These are phyloP conservation scores for Morus bassanus DNA, from an alignment of 2,797 vertebrate genomes.

Conservation along the genomic window DNA sequence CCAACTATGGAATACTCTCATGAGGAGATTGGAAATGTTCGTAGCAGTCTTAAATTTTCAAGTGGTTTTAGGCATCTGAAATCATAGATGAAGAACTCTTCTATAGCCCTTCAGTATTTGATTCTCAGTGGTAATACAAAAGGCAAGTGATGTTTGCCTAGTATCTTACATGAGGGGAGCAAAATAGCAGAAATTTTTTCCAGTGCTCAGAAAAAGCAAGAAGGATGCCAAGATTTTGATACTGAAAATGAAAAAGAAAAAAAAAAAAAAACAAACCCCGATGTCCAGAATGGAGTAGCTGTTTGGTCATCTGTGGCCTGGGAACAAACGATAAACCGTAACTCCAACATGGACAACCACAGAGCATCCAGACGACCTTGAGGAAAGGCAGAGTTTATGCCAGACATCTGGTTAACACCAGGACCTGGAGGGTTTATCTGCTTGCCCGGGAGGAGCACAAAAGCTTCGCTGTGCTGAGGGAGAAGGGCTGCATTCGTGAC, in stretches of 20 bases:
- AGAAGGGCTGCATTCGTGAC: fast-evolving
- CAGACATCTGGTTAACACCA: not conserved
- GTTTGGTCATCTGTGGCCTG: not conserved
- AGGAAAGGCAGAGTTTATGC: not conserved
- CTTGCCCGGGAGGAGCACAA: not conserved
- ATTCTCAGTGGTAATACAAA: not conserved
- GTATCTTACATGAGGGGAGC: not conserved
- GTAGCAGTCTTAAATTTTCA: not conserved
- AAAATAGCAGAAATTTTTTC: not conserved
- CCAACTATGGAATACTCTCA: not conserved
- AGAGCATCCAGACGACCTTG: not conserved
- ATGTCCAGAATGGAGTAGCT: not conserved
- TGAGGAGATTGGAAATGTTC: not conserved
- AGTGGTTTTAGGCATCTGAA: not conserved
- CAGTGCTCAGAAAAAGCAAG: not conserved
- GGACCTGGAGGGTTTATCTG: not conserved
- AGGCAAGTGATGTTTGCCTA: not conserved
- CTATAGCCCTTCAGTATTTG: not conserved
- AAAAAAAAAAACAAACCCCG: not conserved
- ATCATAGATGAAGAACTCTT: not conserved
- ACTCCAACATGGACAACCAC: not conserved
- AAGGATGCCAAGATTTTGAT: not conserved
- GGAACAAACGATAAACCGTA: not conserved
- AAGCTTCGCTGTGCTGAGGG: not conserved
- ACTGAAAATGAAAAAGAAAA: not conserved